Evolutionary conservation across 2,113 vertebrate genomes (phyloP), one percentile per base, ranked within the genome.

Genomic region (Lates calcarifer): DNA sequence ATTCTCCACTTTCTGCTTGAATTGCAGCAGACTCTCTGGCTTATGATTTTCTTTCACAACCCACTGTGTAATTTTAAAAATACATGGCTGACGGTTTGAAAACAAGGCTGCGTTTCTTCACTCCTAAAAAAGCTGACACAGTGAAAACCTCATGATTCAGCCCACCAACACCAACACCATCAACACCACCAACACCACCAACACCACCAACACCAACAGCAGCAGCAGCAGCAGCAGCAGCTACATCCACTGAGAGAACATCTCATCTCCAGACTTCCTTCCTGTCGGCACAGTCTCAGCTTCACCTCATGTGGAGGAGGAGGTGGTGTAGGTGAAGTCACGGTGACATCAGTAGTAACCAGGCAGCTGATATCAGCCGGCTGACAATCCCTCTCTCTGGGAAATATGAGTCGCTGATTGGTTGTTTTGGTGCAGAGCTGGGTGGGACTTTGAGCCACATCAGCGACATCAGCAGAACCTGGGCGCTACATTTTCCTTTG

Each of bases 271-370:
- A 68, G 7, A 55, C 65, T 64, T 58, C 3, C 74, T 62, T 35
- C 56, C 70, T 80, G 63, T 43, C 74, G 43, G 31, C 67, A 37
- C 39, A 0, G 28, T 10, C 22, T 65, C 8, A 0, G 10, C 15
- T 53, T 31, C 4, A 18, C 29, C 3, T 1, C 12, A 12, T 22
- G 22, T 0, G 24, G 39, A 4, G 8, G 28, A 5, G 0, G 5
- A 8, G 20, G 6, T 29, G 56, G 5, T 26, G 24, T 35, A n/a
- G n/a, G 26, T 41, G 74, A 60, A 14, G 20, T 71, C 77, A 71
- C 0, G 0, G 60, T 72, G 74, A 79, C 73, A 58, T 86, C 65
- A 86, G 9, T 1, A 49, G 75, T 77, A 67, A 56, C 81, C 63
- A 41, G 77, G 74, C 67, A 73, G 61, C 15, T 15, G 0, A 53